Conservation (phyloP, 2,888 invertebrate genomes). For the Encarsia formosa region DNA sequence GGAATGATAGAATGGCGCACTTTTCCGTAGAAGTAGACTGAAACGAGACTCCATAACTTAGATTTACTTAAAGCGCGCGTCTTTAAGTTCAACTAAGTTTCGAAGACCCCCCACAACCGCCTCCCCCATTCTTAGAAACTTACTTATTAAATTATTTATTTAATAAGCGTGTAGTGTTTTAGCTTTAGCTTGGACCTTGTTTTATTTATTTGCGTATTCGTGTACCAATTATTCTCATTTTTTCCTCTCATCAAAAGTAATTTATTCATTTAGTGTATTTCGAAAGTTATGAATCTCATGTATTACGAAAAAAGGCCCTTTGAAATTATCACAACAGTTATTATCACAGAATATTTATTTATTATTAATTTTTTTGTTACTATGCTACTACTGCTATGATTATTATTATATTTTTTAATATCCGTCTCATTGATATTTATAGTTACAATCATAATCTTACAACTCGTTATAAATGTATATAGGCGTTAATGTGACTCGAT, state of each 20-base stretch:
- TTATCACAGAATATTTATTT: slow-evolving; percentile 34
- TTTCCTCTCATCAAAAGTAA: no score
- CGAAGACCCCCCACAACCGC: no score
- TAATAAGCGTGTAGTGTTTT: slow-evolving; percentile 17
- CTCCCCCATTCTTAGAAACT: slow-evolving; percentile 16
- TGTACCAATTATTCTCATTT: no score
- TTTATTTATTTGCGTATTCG: no score
- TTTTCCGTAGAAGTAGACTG: slow-evolving; percentile 42
- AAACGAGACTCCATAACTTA: slow-evolving; percentile 34
- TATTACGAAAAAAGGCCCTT: slow-evolving; percentile 21
- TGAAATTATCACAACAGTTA: slow-evolving; percentile 31
- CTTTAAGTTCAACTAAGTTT: slow-evolving; percentile 33
- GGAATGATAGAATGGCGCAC: slow-evolving; percentile 4
- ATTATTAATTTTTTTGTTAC: slow-evolving; percentile 13
- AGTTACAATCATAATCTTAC: no score
- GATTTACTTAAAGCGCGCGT: slow-evolving; percentile 26
- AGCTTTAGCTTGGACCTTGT: slow-evolving; percentile 14
- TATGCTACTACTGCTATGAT: slow-evolving; percentile 7
- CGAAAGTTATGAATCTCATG: no score
- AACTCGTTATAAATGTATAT: slow-evolving; percentile 26
- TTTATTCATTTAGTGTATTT: no score
- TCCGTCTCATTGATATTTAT: no score
- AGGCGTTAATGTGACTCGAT: slow-evolving; percentile 19
- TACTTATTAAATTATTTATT: slow-evolving; percentile 26
- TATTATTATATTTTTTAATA: slow-evolving; percentile 25